These are phyloP conservation scores for Pogonus chalceus DNA, from an alignment of 1,140 invertebrate genomes.

Conservation along the genomic window DNA sequence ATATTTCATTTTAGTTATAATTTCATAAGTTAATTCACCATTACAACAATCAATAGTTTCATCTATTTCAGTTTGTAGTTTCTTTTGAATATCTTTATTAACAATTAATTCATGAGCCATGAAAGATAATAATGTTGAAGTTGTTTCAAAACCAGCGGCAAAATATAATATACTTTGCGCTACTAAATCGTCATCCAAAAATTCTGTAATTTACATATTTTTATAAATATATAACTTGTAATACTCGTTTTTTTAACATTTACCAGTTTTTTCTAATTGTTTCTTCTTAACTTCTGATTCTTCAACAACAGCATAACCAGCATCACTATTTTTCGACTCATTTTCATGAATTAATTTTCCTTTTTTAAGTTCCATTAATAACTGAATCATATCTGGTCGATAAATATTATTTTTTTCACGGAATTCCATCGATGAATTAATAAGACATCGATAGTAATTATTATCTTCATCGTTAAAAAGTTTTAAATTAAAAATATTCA, in stretches of 20 bases:
- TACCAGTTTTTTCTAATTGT: slow-evolving; percentile 10
- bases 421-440: slow-evolving; percentile 3
- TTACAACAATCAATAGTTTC: slow-evolving; percentile 27
- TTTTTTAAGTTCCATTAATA: slow-evolving; percentile 32
- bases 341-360: slow-evolving; percentile 20
- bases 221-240: too few species aligned
- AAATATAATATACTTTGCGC: slow-evolving; percentile 31
- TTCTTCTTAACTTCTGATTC: slow-evolving; percentile 18
- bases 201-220: neutral
- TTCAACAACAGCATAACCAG: slow-evolving; percentile 22
- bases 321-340: too few species aligned
- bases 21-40: slow-evolving; percentile 27
- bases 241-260: too few species aligned
- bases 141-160: slow-evolving; percentile 35
- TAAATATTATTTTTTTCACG: slow-evolving; percentile 20
- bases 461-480: neutral
- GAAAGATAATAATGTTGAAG: neutral
- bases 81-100: neutral
- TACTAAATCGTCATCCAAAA: slow-evolving; percentile 20
- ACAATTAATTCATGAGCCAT: neutral
- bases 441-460: neutral
- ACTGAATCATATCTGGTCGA: slow-evolving; percentile 32
- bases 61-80: neutral
- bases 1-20: slow-evolving; percentile 35
- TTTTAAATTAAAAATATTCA: neutral